phyloP scores from a whole-genome alignment of 1,140 invertebrate genomes.

The Platorchestia sp. region DNA sequence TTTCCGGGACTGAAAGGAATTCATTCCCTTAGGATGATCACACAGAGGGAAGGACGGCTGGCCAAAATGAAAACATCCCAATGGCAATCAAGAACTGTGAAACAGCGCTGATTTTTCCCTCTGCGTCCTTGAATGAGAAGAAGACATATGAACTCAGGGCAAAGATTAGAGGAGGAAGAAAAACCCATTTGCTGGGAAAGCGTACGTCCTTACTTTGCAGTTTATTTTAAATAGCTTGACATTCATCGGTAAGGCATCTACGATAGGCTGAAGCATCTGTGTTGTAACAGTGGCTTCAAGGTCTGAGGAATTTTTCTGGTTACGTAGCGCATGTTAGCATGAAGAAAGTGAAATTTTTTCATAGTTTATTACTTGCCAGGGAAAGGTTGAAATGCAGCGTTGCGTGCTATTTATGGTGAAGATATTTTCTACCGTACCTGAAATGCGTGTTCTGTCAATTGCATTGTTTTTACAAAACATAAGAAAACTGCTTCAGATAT shows the following conservation, averaged over 20 bases:
- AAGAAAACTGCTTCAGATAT: background rate
- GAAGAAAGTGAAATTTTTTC: background rate
- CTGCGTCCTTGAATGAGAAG: background rate
- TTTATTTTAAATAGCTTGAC: background rate
- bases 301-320: too few species aligned
- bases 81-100: slow-evolving; percentile 52
- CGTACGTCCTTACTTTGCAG: background rate
- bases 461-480: background rate
- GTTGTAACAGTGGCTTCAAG: background rate
- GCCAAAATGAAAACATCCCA: slow-evolving; percentile 51
- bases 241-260: background rate
- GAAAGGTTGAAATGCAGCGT: background rate
- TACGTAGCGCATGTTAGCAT: background rate
- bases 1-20: slow-evolving; percentile 49
- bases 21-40: slow-evolving; percentile 54
- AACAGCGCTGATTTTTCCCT: background rate
- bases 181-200: background rate
- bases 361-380: background rate
- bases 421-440: background rate
- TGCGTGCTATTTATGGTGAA: background rate
- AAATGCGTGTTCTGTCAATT: background rate
- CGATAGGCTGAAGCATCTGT: background rate
- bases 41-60: slow-evolving; percentile 23
- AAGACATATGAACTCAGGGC: background rate
- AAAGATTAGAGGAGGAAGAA: background rate